Percentiles rank a stretch among this genome's conserved stretches.
Evolutionary conservation across 1,140 invertebrate species (phyloP).

Genomic region (Drosophila bifasciata): DNA sequence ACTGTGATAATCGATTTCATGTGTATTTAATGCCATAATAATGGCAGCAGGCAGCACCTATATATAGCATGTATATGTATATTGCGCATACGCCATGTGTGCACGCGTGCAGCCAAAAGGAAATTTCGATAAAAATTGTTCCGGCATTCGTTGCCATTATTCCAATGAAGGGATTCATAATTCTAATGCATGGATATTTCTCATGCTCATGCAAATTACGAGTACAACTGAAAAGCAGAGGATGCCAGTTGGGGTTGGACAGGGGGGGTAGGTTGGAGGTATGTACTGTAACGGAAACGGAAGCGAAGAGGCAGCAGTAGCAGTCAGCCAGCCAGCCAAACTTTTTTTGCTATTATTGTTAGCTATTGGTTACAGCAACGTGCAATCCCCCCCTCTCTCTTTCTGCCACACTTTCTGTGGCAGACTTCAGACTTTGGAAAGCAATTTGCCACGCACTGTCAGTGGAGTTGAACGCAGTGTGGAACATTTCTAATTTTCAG

Average conservation of each 20-base stretch:
- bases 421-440: slow-evolving; percentile 77
- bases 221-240: slow-evolving; percentile 27
- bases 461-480: slow-evolving; percentile 80
- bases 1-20: slow-evolving; percentile 63
- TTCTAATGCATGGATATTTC: slow-evolving; percentile 79
- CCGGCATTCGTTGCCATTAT: slow-evolving; percentile 58
- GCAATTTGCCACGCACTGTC: slow-evolving; percentile 82
- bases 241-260: too few relatives aligned
- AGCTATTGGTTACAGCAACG: slow-evolving; percentile 59
- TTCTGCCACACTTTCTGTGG: slow-evolving; percentile 21
- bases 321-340: slow-evolving; percentile 41
- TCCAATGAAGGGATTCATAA: slow-evolving; percentile 56
- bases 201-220: slow-evolving; percentile 75
- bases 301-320: slow-evolving; percentile 41
- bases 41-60: slow-evolving; percentile 49
- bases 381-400: slow-evolving; percentile 4
- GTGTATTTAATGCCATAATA: slow-evolving; percentile 70
- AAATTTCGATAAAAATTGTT: slow-evolving; percentile 55
- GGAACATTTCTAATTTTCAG: slow-evolving; percentile 82
- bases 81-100: slow-evolving; percentile 77
- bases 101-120: slow-evolving; percentile 30
- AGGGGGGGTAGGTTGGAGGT: slow-evolving; percentile 14
- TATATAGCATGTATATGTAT: slow-evolving; percentile 12
- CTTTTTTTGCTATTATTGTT: slow-evolving; percentile 76
- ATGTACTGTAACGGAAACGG: slow-evolving; percentile 70